Percentiles rank a stretch among this genome's conserved stretches.
phyloP scores from a whole-genome alignment of 2,888 invertebrate genomes.

The Busseola fusca region DNA sequence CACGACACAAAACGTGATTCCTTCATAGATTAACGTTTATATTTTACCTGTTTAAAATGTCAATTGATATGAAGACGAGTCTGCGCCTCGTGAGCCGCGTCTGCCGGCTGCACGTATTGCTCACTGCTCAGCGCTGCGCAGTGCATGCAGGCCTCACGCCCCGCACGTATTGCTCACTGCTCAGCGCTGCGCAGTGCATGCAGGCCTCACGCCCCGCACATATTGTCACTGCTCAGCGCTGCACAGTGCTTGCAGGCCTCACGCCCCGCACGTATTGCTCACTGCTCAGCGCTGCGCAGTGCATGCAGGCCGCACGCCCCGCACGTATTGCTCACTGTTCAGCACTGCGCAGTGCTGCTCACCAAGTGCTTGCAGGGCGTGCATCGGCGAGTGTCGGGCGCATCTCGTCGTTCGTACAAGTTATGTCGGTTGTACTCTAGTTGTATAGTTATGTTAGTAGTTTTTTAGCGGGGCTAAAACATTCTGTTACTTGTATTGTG shows the following conservation, averaged over 20 bases:
- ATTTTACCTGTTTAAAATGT: slow-evolving; percentile 82
- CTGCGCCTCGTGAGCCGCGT: slow-evolving; percentile 45
- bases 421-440: slow-evolving; percentile 82
- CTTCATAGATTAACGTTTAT: slow-evolving; percentile 81
- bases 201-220: too few species aligned
- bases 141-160: not conserved
- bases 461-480: slow-evolving; percentile 80
- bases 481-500: slow-evolving; percentile 83
- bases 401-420: slow-evolving; percentile 72
- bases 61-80: slow-evolving; percentile 77
- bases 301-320: too few species aligned
- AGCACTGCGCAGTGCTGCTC: not conserved
- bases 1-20: slow-evolving; percentile 73
- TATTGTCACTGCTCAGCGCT: not conserved
- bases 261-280: not conserved
- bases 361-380: not conserved
- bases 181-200: not conserved
- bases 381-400: slow-evolving; percentile 5
- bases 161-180: not conserved
- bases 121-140: too few species aligned
- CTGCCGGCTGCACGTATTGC: not conserved
- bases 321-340: too few species aligned
- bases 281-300: not conserved
- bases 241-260: not conserved
- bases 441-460: slow-evolving; percentile 81